phyloP scores from a whole-genome alignment of 1,140 invertebrate species.

The Mamestra configurata region DNA sequence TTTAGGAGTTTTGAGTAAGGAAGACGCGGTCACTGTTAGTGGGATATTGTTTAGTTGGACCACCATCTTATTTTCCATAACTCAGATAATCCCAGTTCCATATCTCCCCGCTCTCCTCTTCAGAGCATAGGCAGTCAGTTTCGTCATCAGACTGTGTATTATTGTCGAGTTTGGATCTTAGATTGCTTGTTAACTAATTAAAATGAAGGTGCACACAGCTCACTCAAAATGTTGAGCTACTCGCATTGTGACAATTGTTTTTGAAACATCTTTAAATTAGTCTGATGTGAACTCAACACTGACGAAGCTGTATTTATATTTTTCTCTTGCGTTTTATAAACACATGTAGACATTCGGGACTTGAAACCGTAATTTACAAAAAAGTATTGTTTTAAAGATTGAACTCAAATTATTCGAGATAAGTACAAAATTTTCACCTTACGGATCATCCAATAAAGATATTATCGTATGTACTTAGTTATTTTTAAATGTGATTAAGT shows the following conservation, averaged over 20 bases:
- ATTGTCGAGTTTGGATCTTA: slow-evolving; percentile 7
- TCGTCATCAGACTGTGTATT: slow-evolving; percentile 29
- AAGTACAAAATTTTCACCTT: slow-evolving; percentile 44
- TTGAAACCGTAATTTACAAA: not conserved
- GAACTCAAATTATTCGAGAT: slow-evolving; percentile 51
- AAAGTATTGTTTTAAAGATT: slow-evolving; percentile 45
- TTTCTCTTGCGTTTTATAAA: not conserved
- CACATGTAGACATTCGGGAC: slow-evolving; percentile 7
- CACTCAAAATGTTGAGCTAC: not conserved
- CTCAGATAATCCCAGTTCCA: not conserved
- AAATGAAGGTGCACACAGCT: not conserved
- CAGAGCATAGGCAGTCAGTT: slow-evolving; percentile 22
- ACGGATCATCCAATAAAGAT: slow-evolving; percentile 56
- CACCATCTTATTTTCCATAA: too few relatives aligned
- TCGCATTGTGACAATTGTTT: not conserved
- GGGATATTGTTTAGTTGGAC: too few relatives aligned
- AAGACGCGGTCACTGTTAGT: not conserved
- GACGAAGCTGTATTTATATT: not conserved
- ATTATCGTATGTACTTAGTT: slow-evolving; percentile 55
- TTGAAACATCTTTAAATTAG: not conserved
- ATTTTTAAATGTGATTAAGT: slow-evolving; percentile 58
- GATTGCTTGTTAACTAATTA: not conserved
- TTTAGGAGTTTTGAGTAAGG: slow-evolving; percentile 1
- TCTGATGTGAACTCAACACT: slow-evolving; percentile 13
- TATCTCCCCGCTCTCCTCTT: slow-evolving; percentile 15